These are phyloP conservation scores for Mastomys natalensis DNA, from an alignment of 2,113 vertebrate genomes.

Conservation along the genomic window DNA sequence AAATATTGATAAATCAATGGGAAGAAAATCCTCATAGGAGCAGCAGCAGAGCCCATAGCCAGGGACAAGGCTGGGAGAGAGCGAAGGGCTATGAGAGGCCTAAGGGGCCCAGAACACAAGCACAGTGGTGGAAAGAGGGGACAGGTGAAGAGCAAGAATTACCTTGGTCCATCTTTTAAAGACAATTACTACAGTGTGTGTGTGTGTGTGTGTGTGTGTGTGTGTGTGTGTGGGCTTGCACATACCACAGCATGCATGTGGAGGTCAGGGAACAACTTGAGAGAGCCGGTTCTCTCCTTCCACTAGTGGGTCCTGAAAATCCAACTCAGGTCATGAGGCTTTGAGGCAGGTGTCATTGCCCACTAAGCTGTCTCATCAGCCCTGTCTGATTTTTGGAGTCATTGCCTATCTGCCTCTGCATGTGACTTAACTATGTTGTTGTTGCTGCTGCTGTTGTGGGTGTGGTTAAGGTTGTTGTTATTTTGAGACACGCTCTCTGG, in stretches of 20 bases:
- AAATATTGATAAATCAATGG: background rate
- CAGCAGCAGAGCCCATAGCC: background rate
- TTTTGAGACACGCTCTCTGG: background rate
- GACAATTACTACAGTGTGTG: background rate
- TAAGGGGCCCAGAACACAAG: background rate
- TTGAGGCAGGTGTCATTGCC: background rate
- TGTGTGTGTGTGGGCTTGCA: background rate
- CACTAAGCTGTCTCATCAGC: background rate
- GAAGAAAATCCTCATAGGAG: background rate
- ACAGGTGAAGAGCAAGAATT: background rate
- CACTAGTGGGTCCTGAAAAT: background rate
- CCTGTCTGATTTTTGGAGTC: background rate
- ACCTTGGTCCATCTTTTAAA: background rate
- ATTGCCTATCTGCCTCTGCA: background rate
- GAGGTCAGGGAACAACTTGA: background rate
- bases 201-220: background rate
- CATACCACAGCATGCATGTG: background rate
- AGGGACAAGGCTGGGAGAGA: background rate
- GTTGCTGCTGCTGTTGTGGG: no score
- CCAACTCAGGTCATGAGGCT: background rate
- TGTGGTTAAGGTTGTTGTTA: no score
- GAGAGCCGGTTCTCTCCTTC: background rate
- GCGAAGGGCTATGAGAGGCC: accelerated
- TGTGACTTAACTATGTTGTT: no score
- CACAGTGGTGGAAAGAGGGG: background rate